Percentiles rank a stretch among this genome's conserved stretches.
These are phyloP conservation scores for Agrilus planipennis DNA, from an alignment of 1,140 invertebrate species.

Conservation along the genomic window DNA sequence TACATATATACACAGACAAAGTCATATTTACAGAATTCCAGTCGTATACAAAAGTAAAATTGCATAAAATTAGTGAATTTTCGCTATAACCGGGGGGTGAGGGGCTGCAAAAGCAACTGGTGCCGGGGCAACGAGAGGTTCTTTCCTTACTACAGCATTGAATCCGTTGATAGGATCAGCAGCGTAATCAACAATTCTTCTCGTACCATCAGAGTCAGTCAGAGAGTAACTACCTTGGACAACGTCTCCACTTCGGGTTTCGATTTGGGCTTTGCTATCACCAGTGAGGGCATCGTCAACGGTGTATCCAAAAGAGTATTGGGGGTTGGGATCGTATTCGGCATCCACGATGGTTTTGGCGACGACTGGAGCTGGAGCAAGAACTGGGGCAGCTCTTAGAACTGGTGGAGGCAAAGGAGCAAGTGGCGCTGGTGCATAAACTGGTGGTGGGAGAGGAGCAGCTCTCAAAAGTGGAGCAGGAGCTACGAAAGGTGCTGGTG, in stretches of 20 bases:
- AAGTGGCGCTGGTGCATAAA: conserved; percentile 11
- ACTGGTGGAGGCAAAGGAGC: background rate
- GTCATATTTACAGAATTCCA: too few species aligned
- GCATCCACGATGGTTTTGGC: conserved; percentile 32
- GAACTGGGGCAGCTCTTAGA: conserved; percentile 27
- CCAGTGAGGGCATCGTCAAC: conserved; percentile 43
- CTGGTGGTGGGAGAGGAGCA: background rate
- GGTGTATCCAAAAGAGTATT: conserved; percentile 41
- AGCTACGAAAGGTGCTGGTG: too few species aligned
- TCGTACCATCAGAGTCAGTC: conserved; percentile 47
- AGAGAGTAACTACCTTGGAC: conserved; percentile 49
- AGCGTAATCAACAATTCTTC: conserved; percentile 31
- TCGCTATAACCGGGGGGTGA: background rate
- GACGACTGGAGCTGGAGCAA: conserved; percentile 8
- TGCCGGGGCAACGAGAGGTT: background rate
- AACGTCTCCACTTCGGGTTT: conserved; percentile 44
- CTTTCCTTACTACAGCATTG: conserved; percentile 6
- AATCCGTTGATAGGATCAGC: conserved; percentile 4
- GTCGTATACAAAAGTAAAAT: too few species aligned
- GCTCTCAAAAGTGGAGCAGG: conserved; percentile 9
- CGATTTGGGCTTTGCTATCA: conserved; percentile 42
- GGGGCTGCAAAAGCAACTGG: background rate
- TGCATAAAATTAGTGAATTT: too few species aligned
- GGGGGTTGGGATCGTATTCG: conserved; percentile 38
- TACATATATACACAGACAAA: too few species aligned